Evolutionary conservation across 2,888 invertebrate genomes (phyloP), one percentile per base, ranked within the genome.

Genomic region (Diabrotica balteata): DNA sequence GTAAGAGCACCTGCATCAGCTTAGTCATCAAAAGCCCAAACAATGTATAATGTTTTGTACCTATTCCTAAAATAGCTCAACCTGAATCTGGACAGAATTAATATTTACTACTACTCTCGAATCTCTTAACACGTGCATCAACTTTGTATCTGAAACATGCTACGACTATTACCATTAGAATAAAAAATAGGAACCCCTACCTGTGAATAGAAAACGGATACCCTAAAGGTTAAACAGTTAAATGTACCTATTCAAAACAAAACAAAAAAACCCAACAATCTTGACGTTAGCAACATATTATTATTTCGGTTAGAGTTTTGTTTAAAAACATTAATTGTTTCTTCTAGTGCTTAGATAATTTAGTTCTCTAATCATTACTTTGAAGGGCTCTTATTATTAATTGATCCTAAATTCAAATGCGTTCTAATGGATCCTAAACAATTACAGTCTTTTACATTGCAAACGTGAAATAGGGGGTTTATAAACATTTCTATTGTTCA

Each of bases 151-250:
- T 57, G 44, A 7, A 9, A 54, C 17, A 32, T 32, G 32, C 5
- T 32, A 32, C 32, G 32, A 44, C 45, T 57, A 45, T 45, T 57
- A 45, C 55, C 17, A 57, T 46, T 57, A 57, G 44, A 57, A 45
- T 57, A 45, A 57, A 57, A 57, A 55, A 57, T n/a, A 57, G 45
- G 9, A 57, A 57, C 45, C 55, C 55, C 55, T 57, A 57, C 55
- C 45, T 44, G 55, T 57, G 55, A 57, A 57, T 54, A 57, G 45
- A 11, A 57, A 57, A 57, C 44, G 10, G 44, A 57, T 57, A 45
- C 55, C 55, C 45, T 57, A 57, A 45, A 57, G 55, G 17, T 45
- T 10, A 57, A 57, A 17, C 9, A 11, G 44, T 57, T 22, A 57
- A 45, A 57, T 45, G 55, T 44, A 45, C 55, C 32, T 32, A 32